Conservation (phyloP, 2,888 invertebrate genomes). For the Ophion costatus region DNA sequence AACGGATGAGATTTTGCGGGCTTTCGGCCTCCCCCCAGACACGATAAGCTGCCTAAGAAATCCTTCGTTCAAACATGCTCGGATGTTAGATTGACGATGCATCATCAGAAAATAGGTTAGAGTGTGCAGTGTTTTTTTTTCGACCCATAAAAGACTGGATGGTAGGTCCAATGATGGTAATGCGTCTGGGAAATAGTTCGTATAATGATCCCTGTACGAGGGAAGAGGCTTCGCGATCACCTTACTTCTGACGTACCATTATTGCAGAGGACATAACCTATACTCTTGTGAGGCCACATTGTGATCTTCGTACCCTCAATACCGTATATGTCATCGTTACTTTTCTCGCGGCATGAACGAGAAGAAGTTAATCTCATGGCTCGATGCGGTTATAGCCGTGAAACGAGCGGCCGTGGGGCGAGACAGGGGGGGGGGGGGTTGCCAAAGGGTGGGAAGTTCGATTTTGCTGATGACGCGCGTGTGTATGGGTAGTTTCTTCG, state of each 20-base stretch:
- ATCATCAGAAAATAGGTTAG: no score
- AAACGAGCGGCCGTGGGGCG: neutral
- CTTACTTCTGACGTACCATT: slow-evolving; percentile 21
- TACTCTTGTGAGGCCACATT: neutral
- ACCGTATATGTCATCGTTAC: slow-evolving; percentile 47
- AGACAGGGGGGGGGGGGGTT: neutral
- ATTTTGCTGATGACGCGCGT: slow-evolving; percentile 6
- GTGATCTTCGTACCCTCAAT: slow-evolving; percentile 14
- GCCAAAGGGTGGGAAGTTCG: neutral
- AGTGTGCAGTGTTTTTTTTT: no score
- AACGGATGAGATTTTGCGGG: neutral
- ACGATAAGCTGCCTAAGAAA: neutral
- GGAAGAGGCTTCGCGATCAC: neutral
- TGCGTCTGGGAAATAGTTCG: neutral
- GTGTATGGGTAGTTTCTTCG: slow-evolving; percentile 10
- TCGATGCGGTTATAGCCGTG: slow-evolving; percentile 47
- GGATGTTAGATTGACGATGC: no score
- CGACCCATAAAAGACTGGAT: no score
- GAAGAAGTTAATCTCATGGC: slow-evolving; percentile 56
- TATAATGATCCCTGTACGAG: neutral
- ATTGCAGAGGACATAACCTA: slow-evolving; percentile 2
- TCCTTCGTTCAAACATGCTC: neutral
- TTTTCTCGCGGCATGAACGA: slow-evolving; percentile 40
- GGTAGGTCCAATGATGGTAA: no score
- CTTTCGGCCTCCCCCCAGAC: no score